Base-by-base conservation (phyloP, 2,888 invertebrate species). In the Eutolmus rufibarbis region DNA sequence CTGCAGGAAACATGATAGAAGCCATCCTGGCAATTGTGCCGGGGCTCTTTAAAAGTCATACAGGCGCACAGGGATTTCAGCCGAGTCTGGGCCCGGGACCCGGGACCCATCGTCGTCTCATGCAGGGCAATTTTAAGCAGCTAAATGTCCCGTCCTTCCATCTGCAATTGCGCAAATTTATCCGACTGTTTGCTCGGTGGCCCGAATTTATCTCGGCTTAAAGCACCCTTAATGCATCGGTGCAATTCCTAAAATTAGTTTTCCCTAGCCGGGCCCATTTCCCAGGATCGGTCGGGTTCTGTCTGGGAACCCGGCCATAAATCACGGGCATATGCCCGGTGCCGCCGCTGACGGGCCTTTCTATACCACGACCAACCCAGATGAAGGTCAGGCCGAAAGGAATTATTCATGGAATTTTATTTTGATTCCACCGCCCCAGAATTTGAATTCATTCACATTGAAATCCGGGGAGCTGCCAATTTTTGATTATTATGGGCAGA, bases 201-300 rank as follows among this genome's bases (percentile, higher is more conserved):
- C 40, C 16, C n/a, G 76, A 76, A 76, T 76, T 76, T 76, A 76
- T 76, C 40, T 76, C 40, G 12, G 76, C 40, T 14, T 37, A 34
- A 76, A 76, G 40, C 40, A 28, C 76, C 34, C 76, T 76, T 76
- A 40, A 76, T 76, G 76, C 76, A 76, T 76, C 37, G 12, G 76
- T 40, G 76, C 76, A 76, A 76, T 76, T 40, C 76, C 16, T 37
- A 34, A 76, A 76, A 76, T 76, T 76, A 76, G 76, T 76, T 76
- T 40, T 66, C 66, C 19, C 23, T 28, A 28, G 28, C 23, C 66
- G 28, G 28, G 28, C 23, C 28, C 66, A 12, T n/a, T 28, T 12
- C 19, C 28, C 23, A 3, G 23, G 23, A 28, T 66, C 23, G 40
- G 28, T 66, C 28, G 40, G 14, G 28, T 9, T 28, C 12, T 66